Percentiles rank a stretch among this genome's conserved stretches.
phyloP scores from a whole-genome alignment of 2,888 invertebrate genomes.

The Tachystola acroxantha region DNA sequence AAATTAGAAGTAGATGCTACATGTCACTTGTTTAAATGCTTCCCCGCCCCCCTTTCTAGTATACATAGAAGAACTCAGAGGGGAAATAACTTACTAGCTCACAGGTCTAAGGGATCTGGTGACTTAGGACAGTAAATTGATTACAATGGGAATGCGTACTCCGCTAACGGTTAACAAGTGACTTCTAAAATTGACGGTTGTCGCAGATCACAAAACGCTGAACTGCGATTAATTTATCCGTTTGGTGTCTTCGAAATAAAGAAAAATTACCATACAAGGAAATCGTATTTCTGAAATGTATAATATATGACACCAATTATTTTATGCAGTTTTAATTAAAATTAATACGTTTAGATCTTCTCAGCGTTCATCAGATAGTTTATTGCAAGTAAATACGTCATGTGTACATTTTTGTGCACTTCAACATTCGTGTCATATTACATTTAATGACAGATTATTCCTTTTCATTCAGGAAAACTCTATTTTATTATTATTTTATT shows the following conservation, averaged over 20 bases:
- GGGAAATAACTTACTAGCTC: background rate
- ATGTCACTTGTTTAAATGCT: background rate
- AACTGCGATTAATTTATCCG: background rate
- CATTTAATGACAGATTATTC: no score
- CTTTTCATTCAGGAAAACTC: no score
- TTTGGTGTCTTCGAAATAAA: conserved; percentile 2
- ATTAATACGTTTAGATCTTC: no score
- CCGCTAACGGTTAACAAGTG: conserved; percentile 19
- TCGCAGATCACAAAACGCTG: conserved; percentile 9
- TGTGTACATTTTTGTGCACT: no score
- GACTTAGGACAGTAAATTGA: conserved; percentile 28
- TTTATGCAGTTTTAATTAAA: no score
- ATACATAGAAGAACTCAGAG: background rate
- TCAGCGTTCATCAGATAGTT: no score
- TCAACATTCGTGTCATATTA: no score
- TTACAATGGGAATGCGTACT: conserved; percentile 19
- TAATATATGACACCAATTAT: no score
- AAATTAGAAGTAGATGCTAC: conserved; percentile 23
- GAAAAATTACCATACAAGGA: background rate
- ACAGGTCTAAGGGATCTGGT: background rate
- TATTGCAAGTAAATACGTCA: no score
- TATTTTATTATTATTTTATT: no score
- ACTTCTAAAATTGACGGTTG: conserved; percentile 17
- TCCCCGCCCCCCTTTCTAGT: background rate
- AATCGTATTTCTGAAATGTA: no score